A percentile compares a stretch with the other conserved stretches of the same genome.
These are phyloP conservation scores for Uloborus diversus DNA, from an alignment of 1,140 invertebrate genomes.

Conservation along the genomic window DNA sequence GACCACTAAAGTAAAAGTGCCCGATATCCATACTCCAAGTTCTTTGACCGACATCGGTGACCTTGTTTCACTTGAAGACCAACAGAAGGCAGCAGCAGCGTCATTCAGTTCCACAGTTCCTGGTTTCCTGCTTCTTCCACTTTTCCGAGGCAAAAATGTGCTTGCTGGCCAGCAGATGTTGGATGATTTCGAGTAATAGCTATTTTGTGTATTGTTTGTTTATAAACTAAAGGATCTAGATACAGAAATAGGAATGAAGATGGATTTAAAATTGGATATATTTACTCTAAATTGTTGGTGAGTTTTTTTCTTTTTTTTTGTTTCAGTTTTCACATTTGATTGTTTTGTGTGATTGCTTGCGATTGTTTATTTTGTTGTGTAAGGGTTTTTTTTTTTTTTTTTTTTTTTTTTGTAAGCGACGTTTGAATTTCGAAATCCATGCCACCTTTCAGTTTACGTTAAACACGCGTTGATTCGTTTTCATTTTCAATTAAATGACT, in stretches of 20 bases:
- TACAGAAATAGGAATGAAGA: conserved; percentile 54
- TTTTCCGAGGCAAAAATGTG: not conserved
- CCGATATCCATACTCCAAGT: conserved; percentile 22
- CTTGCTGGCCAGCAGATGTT: not conserved
- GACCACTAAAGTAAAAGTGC: conserved; percentile 22
- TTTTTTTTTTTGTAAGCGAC: not conserved
- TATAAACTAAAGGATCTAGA: not conserved
- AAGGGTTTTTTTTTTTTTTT: not conserved
- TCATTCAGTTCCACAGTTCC: not conserved
- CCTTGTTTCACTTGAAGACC: conserved; percentile 11
- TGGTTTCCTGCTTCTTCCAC: not conserved
- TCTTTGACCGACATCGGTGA: conserved; percentile 45
- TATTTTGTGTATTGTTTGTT: not conserved
- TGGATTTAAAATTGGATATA: conserved; percentile 63
- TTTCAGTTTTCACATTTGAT: not conserved
- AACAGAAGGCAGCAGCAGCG: conserved; percentile 6
- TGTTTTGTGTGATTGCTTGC: not conserved
- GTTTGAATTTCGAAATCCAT: not conserved
- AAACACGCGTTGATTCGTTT: not conserved
- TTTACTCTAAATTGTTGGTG: conserved; percentile 73
- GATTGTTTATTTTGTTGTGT: not conserved
- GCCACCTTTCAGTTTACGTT: not conserved
- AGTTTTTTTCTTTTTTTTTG: conserved; percentile 57
- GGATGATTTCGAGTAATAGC: not conserved
- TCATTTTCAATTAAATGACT: not conserved